phyloP scores from a whole-genome alignment of 2,113 vertebrate genomes.

The Chiloscyllium plagiosum region DNA sequence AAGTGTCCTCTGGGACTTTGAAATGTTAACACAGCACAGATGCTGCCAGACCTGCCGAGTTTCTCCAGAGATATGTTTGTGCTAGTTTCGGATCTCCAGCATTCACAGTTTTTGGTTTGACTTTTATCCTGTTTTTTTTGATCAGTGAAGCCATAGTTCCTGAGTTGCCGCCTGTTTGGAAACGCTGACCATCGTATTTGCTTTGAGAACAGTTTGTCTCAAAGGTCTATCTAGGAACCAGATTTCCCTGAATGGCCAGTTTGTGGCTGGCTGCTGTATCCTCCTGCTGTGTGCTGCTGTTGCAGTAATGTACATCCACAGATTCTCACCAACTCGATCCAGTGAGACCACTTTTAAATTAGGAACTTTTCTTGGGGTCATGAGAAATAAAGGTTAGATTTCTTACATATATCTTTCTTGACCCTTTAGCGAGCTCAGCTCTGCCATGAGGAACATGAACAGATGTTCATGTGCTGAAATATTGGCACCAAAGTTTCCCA shows the following conservation, averaged over 20 bases:
- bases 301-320: background rate
- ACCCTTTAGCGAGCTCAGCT: background rate
- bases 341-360: background rate
- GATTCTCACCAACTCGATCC: background rate
- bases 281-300: background rate
- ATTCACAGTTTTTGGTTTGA: too few species aligned
- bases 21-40: too few species aligned
- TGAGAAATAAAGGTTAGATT: background rate
- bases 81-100: too few species aligned
- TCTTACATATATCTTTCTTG: background rate
- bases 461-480: background rate
- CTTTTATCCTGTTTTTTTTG: background rate
- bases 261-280: background rate
- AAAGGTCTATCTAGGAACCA: background rate
- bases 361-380: background rate
- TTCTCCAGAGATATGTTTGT: too few species aligned
- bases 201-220: background rate
- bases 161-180: too few species aligned
- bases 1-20: too few species aligned
- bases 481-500: background rate
- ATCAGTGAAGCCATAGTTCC: background rate
- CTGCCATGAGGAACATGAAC: background rate
- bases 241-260: constrained; percentile 33
- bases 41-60: too few species aligned
- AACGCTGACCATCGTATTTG: background rate